Percentiles rank a stretch among this genome's conserved stretches.
Conservation (phyloP, 1,140 invertebrate genomes). For the Drosophila navojoa region DNA sequence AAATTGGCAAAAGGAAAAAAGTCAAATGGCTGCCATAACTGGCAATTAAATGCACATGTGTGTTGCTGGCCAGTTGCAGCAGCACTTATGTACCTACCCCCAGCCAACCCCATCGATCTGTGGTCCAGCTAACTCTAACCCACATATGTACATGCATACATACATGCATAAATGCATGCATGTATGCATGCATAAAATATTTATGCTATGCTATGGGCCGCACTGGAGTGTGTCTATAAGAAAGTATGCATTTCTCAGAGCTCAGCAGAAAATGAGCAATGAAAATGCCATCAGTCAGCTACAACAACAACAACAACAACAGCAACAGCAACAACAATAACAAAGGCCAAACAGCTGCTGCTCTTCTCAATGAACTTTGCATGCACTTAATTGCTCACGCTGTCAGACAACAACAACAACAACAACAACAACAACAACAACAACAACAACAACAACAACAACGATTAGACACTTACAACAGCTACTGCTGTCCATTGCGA, state of each 20-base stretch:
- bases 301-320: background rate
- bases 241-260: slow-evolving; percentile 4
- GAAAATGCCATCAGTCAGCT: slow-evolving; percentile 11
- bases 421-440: slow-evolving; percentile 16
- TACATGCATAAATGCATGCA: background rate
- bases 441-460: slow-evolving; percentile 13
- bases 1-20: slow-evolving; percentile 31
- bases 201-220: background rate
- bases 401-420: slow-evolving; percentile 11
- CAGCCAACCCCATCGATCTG: background rate
- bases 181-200: background rate
- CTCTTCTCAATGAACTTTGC: slow-evolving; percentile 49
- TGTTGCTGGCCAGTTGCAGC: slow-evolving; percentile 7
- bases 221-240: background rate
- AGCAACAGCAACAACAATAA: no score
- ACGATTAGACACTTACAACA: slow-evolving; percentile 3
- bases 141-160: background rate
- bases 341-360: slow-evolving; percentile 20
- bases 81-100: no score
- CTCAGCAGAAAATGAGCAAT: slow-evolving; percentile 6
- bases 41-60: slow-evolving; percentile 60
- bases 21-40: slow-evolving; percentile 32
- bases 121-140: slow-evolving; percentile 1
- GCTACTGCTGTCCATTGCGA: slow-evolving; percentile 10
- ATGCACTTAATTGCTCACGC: slow-evolving; percentile 49